These are phyloP conservation scores for Kradibia gibbosae DNA, from an alignment of 1,140 invertebrate species.

Conservation along the genomic window DNA sequence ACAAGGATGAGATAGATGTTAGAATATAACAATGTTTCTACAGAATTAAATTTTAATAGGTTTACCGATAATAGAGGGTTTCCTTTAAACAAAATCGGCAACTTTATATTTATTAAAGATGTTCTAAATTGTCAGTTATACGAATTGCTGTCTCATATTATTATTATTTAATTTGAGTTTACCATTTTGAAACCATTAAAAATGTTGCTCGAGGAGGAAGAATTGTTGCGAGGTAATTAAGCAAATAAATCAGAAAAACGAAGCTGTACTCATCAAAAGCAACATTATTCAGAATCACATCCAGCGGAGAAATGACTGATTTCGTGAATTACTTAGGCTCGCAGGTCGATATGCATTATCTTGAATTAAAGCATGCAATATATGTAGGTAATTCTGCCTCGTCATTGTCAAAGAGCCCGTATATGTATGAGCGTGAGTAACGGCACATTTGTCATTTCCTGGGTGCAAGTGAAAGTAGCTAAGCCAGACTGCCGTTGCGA, in stretches of 20 bases:
- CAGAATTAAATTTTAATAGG: too few relatives aligned
- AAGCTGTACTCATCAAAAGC: not conserved
- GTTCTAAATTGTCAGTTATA: too few relatives aligned
- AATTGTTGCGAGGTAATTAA: too few relatives aligned
- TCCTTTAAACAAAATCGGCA: too few relatives aligned
- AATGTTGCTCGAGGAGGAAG: too few relatives aligned
- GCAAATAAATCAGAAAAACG: constrained; percentile 1
- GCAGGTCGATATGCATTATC: not conserved
- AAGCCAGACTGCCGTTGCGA: constrained; percentile 24
- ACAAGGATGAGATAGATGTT: too few relatives aligned
- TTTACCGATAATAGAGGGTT: too few relatives aligned
- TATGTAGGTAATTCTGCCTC: not conserved
- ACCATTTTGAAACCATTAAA: too few relatives aligned
- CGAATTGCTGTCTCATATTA: too few relatives aligned
- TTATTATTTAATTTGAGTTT: too few relatives aligned
- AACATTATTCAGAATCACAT: constrained; percentile 12
- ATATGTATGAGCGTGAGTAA: not conserved
- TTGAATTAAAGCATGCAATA: constrained; percentile 1
- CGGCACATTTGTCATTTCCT: constrained; percentile 38
- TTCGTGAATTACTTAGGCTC: constrained; percentile 1
- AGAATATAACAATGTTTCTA: too few relatives aligned
- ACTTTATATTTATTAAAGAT: too few relatives aligned
- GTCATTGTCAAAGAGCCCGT: not conserved
- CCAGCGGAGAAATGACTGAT: not conserved
- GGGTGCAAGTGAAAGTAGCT: constrained; percentile 27